Evolutionary conservation across 2,113 vertebrate species (phyloP).

Genomic region (Felis catus): F.catus_Fca126_mat1.0 CM031419.1:23629501-23630000

Average conservation of each 20-base stretch:
- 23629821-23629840: background rate
- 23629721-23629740: background rate
- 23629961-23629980: background rate
- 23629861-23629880: background rate
- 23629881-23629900: conserved; percentile 1
- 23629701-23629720: background rate
- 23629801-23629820: background rate
- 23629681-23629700: background rate
- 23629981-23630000: background rate
- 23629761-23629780: background rate
- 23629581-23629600: background rate
- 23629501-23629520: background rate
- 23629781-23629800: background rate
- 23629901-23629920: background rate
- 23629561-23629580: background rate
- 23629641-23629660: background rate
- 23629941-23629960: background rate
- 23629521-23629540: background rate
- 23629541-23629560: background rate
- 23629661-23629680: background rate
- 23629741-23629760: background rate
- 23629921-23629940: background rate
- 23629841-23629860: background rate
- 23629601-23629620: background rate
- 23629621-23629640: background rate